Conservation (phyloP, 2,797 vertebrate genomes). For the Myotis myotis region DNA sequence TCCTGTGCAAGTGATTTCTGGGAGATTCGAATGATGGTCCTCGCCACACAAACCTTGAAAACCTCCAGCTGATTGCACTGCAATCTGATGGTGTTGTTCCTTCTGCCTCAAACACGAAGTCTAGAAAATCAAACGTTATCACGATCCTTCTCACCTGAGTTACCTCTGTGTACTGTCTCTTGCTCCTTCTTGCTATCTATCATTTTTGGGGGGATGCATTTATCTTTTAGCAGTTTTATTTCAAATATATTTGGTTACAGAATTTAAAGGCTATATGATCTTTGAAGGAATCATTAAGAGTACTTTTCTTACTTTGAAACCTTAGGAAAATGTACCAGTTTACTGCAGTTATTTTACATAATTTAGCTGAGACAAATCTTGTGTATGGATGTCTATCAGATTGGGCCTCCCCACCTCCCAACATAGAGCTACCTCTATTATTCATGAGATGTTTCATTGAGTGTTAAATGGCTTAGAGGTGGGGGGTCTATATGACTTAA, state of each 20-base stretch:
- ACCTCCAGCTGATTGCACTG: background rate
- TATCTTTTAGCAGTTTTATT: background rate
- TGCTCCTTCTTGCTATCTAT: background rate
- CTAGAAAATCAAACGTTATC: background rate
- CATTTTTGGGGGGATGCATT: background rate
- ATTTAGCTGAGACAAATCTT: background rate
- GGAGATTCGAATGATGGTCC: fast-evolving
- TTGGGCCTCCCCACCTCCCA: background rate
- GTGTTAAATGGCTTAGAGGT: background rate
- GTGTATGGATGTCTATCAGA: background rate
- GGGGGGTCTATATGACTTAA: background rate
- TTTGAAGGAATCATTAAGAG: background rate
- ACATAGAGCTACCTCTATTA: background rate
- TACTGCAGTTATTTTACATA: background rate
- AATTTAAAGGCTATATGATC: background rate
- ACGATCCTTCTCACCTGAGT: background rate
- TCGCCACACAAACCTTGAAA: fast-evolving
- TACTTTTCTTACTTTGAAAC: background rate
- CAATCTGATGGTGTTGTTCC: fast-evolving
- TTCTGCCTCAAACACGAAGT: background rate
- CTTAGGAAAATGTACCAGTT: background rate
- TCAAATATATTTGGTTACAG: background rate
- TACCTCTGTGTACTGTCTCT: background rate
- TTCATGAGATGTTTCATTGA: background rate
- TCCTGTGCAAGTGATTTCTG: background rate